Percentiles rank a stretch among this genome's conserved stretches.
phyloP scores from a whole-genome alignment of 2,113 vertebrate species.

The Pandion haliaetus region DNA sequence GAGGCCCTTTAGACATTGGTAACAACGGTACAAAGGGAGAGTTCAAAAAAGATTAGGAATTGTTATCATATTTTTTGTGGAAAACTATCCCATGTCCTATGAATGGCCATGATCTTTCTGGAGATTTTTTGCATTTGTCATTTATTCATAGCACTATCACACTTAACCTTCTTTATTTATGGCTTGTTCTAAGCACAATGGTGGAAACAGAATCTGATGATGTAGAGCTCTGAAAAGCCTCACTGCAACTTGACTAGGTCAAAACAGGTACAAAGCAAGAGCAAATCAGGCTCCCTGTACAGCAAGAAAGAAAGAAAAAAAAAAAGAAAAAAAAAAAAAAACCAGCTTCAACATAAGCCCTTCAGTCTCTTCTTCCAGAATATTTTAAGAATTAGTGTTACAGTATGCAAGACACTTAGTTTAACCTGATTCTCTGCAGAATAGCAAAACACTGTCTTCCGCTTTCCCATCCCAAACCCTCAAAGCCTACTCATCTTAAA shows the following conservation, averaged over 20 bases:
- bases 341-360: background rate
- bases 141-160: background rate
- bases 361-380: background rate
- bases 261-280: background rate
- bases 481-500: background rate
- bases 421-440: background rate
- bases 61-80: background rate
- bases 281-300: background rate
- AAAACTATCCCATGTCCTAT: background rate
- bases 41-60: background rate
- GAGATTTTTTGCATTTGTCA: background rate
- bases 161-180: background rate
- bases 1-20: background rate
- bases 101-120: background rate
- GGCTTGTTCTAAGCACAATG: background rate
- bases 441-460: background rate
- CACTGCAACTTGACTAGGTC: background rate
- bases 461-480: background rate
- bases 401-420: background rate
- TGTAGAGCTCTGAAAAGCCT: background rate
- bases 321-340: background rate
- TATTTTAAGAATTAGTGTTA: background rate
- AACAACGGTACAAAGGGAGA: background rate
- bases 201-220: background rate
- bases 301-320: background rate